Base-by-base conservation (phyloP, 2,888 invertebrate genomes). In the Hypena proboscidalis region DNA sequence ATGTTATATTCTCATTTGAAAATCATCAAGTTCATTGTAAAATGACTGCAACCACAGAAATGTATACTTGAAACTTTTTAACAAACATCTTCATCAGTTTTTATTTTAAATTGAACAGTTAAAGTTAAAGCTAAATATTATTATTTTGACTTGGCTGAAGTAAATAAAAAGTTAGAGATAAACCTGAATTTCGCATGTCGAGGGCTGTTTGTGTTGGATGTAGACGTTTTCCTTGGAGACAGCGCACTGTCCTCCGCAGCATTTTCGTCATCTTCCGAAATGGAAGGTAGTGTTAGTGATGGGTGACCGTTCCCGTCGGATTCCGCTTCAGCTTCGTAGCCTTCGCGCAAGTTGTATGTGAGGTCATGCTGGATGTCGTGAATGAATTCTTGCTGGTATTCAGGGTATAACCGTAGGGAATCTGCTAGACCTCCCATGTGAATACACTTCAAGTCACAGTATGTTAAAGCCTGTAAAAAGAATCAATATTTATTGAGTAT, bases 361-460 rank as follows among this genome's bases (percentile, higher is more conserved):
- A 98, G 93, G 81, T 98, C 98, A 76, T 98, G 98, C 70, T 97
- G 96, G 64, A 98, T 97, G 78, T 98, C 98, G 67, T 97, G 94
- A 32, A 97, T 95, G 80, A 98, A 98, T 80, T 97, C 96, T 73
- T 97, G 97, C 70, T 97, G 97, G 80, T 97, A 98, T 80, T 98
- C 98, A 0, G 98, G 98, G 81, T 98, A 98, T 0, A 98, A 90
- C 1, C 97, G 92, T 8, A 98, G 92, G 0, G 97, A 97, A 65
- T 98, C 98, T 7, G 97, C 95, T 32, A 98, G 92, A 1, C 98
- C 98, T 53, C 94, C 95, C 92, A 97, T 97, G 85, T 97, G 95
- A 60, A 98, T 96, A 85, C 97, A 97, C 88, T 98, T 98, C 45
- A 98, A 92, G 89, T 98, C 98, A 84, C 98, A 98, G 87, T 98